These are phyloP conservation scores for Nezara viridula DNA, from an alignment of 2,888 invertebrate species.

Conservation along the genomic window DNA sequence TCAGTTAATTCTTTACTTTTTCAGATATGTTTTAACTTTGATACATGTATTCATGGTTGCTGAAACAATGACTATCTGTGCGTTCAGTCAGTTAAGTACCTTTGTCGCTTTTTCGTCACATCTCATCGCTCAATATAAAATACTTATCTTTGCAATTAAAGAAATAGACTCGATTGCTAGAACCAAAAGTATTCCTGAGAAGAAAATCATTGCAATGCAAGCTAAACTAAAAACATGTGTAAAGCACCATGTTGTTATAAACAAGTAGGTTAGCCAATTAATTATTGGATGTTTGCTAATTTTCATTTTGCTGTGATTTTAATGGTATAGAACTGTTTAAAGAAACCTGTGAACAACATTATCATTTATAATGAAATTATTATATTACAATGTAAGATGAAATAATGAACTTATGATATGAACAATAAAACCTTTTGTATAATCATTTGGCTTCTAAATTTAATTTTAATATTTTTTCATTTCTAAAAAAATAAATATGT, in stretches of 20 bases:
- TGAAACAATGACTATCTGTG: background rate
- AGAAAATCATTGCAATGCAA: background rate
- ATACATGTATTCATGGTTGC: background rate
- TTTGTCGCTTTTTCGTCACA: background rate
- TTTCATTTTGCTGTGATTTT: background rate
- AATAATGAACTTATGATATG: too few species aligned
- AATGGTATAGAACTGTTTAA: background rate
- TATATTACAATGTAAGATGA: too few species aligned
- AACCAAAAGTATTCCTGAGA: background rate
- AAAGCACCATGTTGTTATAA: background rate
- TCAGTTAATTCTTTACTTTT: background rate
- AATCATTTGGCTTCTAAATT: too few species aligned
- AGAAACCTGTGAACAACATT: too few species aligned
- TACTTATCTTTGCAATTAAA: constrained; percentile 13
- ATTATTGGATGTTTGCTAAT: background rate
- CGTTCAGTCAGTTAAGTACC: background rate
- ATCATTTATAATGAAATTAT: too few species aligned
- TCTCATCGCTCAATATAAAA: constrained; percentile 16
- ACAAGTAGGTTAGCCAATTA: background rate
- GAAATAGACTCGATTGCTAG: background rate
- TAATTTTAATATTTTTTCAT: background rate
- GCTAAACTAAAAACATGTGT: background rate
- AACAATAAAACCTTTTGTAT: too few species aligned
- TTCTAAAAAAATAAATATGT: background rate
- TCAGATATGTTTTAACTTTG: background rate